A percentile compares a stretch with the other conserved stretches of the same genome.
Evolutionary conservation across 2,113 vertebrate species (phyloP).

Genomic region (Ammodytes marinus): DNA sequence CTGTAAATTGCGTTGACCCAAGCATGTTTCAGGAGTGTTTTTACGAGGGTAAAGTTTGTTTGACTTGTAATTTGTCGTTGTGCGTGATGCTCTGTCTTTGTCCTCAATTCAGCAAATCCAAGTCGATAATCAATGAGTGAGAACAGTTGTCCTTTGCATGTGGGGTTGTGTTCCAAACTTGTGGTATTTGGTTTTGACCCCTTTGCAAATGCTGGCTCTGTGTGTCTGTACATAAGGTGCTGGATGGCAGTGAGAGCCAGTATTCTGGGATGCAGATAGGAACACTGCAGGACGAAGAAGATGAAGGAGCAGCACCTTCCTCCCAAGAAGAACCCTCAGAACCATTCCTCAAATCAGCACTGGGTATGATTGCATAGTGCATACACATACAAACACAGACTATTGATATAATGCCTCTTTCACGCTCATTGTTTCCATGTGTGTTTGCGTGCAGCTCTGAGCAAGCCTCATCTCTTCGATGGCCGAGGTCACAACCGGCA

Average conservation of each 20-base stretch:
- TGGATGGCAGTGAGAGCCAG: conserved; percentile 93
- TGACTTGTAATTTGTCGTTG: conserved; percentile 34
- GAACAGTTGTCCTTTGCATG: conserved; percentile 39
- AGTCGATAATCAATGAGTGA: not conserved
- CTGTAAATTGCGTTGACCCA: conserved; percentile 31
- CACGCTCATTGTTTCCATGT: conserved; percentile 6
- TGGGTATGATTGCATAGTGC: conserved; percentile 83
- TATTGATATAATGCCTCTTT: not conserved
- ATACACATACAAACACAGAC: not conserved
- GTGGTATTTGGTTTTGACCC: not conserved
- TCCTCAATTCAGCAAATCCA: conserved; percentile 39
- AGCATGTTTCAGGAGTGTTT: conserved; percentile 63
- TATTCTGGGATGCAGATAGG: conserved; percentile 93
- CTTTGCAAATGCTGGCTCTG: conserved; percentile 13
- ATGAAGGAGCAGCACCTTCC: conserved; percentile 84
- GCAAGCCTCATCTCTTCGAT: conserved; percentile 89
- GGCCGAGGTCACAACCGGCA: conserved; percentile 91
- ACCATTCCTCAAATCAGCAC: conserved; percentile 85
- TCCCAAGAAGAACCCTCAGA: conserved; percentile 79
- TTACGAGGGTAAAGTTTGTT: conserved; percentile 2
- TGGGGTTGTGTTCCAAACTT: not conserved
- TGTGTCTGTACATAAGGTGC: conserved; percentile 84
- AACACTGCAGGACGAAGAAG: conserved; percentile 93
- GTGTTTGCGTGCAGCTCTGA: conserved; percentile 85
- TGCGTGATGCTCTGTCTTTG: conserved; percentile 37